These are phyloP conservation scores for Camponotus vicinus DNA, from an alignment of 1,140 invertebrate species.

Conservation along the genomic window DNA sequence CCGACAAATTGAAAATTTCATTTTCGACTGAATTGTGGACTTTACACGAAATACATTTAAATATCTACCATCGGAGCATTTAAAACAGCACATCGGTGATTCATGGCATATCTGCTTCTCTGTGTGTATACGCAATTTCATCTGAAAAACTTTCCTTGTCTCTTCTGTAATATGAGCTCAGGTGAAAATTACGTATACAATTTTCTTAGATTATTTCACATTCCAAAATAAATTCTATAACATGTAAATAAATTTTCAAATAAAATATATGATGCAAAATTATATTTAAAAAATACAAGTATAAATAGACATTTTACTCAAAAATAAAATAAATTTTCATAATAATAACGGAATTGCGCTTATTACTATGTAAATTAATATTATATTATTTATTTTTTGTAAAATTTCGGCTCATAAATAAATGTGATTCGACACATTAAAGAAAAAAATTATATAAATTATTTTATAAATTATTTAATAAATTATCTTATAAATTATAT, in stretches of 20 bases:
- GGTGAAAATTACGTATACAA: background rate
- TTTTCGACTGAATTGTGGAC: slow-evolving; percentile 14
- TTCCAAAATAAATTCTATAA: background rate
- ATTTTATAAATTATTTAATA: too few species aligned
- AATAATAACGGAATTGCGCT: background rate
- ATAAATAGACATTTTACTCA: background rate
- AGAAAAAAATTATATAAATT: too few species aligned
- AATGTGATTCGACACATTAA: background rate
- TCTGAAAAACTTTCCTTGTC: slow-evolving; percentile 6
- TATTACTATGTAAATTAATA: background rate
- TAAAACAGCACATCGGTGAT: background rate
- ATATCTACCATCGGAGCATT: background rate
- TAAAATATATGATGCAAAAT: background rate
- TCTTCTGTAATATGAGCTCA: slow-evolving; percentile 8
- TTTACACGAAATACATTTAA: slow-evolving; percentile 29
- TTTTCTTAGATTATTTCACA: slow-evolving; percentile 35
- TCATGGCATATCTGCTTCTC: background rate
- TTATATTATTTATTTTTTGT: background rate
- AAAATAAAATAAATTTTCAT: background rate
- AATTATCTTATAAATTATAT: too few species aligned
- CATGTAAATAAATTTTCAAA: background rate
- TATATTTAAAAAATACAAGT: background rate
- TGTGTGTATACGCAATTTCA: slow-evolving; percentile 16
- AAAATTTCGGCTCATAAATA: background rate
- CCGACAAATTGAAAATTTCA: background rate